Evolutionary conservation across 2,888 invertebrate species (phyloP).

Genomic region (Molanna angustata): DNA sequence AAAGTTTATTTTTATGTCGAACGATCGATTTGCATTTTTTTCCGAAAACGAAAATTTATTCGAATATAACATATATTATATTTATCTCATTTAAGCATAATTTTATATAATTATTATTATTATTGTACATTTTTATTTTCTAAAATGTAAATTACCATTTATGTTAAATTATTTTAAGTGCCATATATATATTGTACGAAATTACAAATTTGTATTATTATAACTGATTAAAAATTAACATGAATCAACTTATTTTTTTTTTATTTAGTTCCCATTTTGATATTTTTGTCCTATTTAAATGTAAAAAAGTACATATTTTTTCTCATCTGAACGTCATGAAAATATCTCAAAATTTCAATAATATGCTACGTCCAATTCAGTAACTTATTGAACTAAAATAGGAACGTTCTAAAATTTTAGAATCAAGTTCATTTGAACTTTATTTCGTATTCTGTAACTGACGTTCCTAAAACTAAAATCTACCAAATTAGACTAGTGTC

Average conservation of each 20-base stretch:
- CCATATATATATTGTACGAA: conserved; percentile 30
- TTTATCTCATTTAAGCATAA: conserved; percentile 4
- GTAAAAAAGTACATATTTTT: not conserved
- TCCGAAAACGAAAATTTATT: conserved; percentile 26
- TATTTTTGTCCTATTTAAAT: not conserved
- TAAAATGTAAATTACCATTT: conserved; percentile 23
- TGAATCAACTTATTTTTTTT: conserved; percentile 14
- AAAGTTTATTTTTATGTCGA: conserved; percentile 31
- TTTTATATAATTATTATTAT: conserved; percentile 14
- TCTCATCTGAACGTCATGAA: not conserved
- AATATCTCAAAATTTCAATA: not conserved
- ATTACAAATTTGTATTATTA: conserved; percentile 33
- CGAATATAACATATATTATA: conserved; percentile 16
- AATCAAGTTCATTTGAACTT: too few species aligned
- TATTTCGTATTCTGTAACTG: too few species aligned
- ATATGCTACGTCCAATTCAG: too few species aligned
- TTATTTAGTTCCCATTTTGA: not conserved
- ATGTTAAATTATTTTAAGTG: conserved; percentile 32
- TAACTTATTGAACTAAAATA: too few species aligned
- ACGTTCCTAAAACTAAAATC: too few species aligned
- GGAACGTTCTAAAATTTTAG: too few species aligned
- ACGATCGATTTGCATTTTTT: conserved; percentile 32
- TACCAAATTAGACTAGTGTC: too few species aligned
- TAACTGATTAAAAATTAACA: conserved; percentile 32
- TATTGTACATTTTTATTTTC: conserved; percentile 18